Percentiles rank a stretch among this genome's conserved stretches.
phyloP scores from a whole-genome alignment of 1,140 invertebrate species.

The Drosophila sturtevanti region DNA sequence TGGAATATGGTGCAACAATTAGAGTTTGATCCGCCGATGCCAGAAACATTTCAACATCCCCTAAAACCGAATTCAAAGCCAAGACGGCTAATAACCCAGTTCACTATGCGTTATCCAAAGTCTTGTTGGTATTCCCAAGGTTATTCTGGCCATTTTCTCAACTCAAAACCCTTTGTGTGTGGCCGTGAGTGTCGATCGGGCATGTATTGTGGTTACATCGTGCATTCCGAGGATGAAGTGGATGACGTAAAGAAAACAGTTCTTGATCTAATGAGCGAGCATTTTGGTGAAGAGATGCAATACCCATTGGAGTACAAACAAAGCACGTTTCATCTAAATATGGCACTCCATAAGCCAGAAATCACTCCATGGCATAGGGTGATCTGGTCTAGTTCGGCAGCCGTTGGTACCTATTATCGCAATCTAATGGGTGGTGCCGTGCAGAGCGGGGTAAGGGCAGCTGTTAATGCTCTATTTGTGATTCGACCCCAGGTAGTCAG shows the following conservation, averaged over 20 bases:
- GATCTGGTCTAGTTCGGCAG: conserved; percentile 73
- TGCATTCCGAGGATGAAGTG: conserved; percentile 46
- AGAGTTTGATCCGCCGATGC: conserved; percentile 53
- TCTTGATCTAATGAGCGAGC: conserved; percentile 35
- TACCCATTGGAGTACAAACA: conserved; percentile 35
- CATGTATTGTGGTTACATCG: conserved; percentile 46
- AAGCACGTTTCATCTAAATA: conserved; percentile 43
- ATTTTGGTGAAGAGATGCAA: conserved; percentile 65
- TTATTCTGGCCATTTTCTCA: conserved; percentile 65
- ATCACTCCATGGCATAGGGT: conserved; percentile 64
- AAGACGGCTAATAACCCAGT: conserved; percentile 50
- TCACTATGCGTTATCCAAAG: conserved; percentile 50
- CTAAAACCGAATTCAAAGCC: background rate
- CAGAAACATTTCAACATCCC: conserved; percentile 15
- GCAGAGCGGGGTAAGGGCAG: conserved; percentile 74
- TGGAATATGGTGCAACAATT: conserved; percentile 61
- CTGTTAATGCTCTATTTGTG: conserved; percentile 65
- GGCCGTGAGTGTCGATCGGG: conserved; percentile 30
- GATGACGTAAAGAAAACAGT: conserved; percentile 25
- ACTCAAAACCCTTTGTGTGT: conserved; percentile 49
- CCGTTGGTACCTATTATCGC: conserved; percentile 61
- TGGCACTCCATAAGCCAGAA: conserved; percentile 29
- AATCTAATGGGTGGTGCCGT: conserved; percentile 72
- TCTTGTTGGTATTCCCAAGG: conserved; percentile 52
- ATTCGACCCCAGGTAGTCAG: conserved; percentile 68